Evolutionary conservation across 2,888 invertebrate species (phyloP).

Genomic region (Papilio gigon): DNA sequence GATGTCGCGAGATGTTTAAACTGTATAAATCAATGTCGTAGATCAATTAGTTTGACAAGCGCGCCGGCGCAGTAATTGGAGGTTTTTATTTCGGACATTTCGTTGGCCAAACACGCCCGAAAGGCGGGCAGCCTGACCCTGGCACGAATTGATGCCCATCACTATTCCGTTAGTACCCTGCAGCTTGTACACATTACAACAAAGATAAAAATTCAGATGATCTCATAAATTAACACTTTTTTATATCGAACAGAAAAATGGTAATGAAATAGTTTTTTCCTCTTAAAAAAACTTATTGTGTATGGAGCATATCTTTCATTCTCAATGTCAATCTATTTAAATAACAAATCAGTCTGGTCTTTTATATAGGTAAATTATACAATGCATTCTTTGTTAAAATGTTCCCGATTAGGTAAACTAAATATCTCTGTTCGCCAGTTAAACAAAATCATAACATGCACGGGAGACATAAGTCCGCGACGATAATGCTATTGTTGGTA

Average conservation of each 20-base stretch:
- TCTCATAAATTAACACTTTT: constrained; percentile 17
- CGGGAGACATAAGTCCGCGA: constrained; percentile 25
- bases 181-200: constrained; percentile 27
- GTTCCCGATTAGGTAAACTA: constrained; percentile 10
- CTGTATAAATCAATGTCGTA: constrained; percentile 51
- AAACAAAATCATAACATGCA: constrained; percentile 34
- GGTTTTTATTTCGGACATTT: constrained; percentile 41
- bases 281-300: background rate
- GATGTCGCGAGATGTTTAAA: constrained; percentile 32
- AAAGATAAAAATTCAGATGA: constrained; percentile 26
- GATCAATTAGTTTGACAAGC: constrained; percentile 52
- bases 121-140: constrained; percentile 32
- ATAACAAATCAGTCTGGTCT: background rate
- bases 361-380: background rate
- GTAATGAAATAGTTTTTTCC: background rate
- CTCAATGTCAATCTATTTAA: background rate
- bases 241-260: background rate
- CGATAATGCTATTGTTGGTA: constrained; percentile 39
- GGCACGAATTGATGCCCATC: constrained; percentile 37
- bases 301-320: background rate
- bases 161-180: constrained; percentile 30
- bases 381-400: constrained; percentile 2
- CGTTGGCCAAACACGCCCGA: constrained; percentile 27
- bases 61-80: constrained; percentile 47
- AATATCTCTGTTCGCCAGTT: constrained; percentile 12